These are phyloP conservation scores for Alcis repandata DNA, from an alignment of 2,888 invertebrate species.

Conservation along the genomic window DNA sequence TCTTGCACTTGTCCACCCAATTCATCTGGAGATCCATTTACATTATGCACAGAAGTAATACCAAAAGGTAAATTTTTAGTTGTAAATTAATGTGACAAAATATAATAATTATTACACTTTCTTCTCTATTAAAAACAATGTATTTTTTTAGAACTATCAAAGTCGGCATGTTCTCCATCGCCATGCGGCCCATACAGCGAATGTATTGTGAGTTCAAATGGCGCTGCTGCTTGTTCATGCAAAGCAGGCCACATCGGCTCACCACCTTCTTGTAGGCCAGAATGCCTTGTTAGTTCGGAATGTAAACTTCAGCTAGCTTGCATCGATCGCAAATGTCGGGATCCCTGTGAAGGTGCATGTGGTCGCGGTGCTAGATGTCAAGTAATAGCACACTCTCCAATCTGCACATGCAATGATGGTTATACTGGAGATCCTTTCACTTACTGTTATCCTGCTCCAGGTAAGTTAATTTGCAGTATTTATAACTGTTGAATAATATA, in stretches of 20 bases:
- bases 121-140: constrained; percentile 5
- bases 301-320: constrained; percentile 90
- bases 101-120: background rate
- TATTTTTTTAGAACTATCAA: constrained; percentile 51
- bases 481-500: too few relatives aligned
- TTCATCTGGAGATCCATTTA: constrained; percentile 91
- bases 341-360: constrained; percentile 92
- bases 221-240: constrained; percentile 90
- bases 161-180: constrained; percentile 89
- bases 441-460: constrained; percentile 87
- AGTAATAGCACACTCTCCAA: constrained; percentile 91
- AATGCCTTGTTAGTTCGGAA: constrained; percentile 91
- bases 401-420: constrained; percentile 90
- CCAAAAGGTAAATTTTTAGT: constrained; percentile 58
- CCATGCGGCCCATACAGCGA: constrained; percentile 93
- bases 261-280: constrained; percentile 91
- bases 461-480: too few relatives aligned
- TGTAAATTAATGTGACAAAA: background rate
- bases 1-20: constrained; percentile 89
- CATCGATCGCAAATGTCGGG: constrained; percentile 89
- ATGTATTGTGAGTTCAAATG: constrained; percentile 82
- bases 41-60: constrained; percentile 72
- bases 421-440: constrained; percentile 91
- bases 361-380: constrained; percentile 90
- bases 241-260: constrained; percentile 90